phyloP scores from a whole-genome alignment of 2,888 invertebrate species.

The Habrosyne pyritoides region DNA sequence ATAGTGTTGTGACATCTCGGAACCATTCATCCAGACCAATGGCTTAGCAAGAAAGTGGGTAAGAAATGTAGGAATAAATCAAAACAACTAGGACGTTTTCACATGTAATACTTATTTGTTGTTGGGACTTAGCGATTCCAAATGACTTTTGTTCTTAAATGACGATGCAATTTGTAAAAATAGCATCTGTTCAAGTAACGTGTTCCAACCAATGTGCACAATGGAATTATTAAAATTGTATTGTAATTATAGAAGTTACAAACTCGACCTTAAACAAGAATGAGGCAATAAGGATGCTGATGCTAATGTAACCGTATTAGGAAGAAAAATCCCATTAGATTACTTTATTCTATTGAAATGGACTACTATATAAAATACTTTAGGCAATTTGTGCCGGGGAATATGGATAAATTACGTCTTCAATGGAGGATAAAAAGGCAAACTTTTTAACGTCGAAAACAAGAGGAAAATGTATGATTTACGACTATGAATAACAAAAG shows the following conservation, averaged over 20 bases:
- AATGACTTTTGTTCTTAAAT: neutral
- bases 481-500: conserved; percentile 13
- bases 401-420: conserved; percentile 8
- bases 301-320: neutral
- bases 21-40: conserved; percentile 36
- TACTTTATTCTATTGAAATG: neutral
- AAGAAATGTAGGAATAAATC: conserved; percentile 15
- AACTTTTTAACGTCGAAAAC: conserved; percentile 7
- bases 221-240: too few species aligned
- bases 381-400: neutral
- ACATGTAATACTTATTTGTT: neutral
- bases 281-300: too few species aligned
- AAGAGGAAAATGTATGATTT: conserved; percentile 19
- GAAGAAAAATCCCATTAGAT: neutral
- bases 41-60: conserved; percentile 23
- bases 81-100: conserved; percentile 9
- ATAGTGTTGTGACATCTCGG: conserved; percentile 21
- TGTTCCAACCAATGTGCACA: too few species aligned
- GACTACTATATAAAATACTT: neutral
- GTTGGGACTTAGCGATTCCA: neutral
- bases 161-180: neutral
- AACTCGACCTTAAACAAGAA: too few species aligned
- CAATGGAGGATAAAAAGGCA: conserved; percentile 5
- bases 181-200: neutral
- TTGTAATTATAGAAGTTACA: too few species aligned